phyloP scores from a whole-genome alignment of 2,888 invertebrate genomes.

The Busseola fusca region DNA sequence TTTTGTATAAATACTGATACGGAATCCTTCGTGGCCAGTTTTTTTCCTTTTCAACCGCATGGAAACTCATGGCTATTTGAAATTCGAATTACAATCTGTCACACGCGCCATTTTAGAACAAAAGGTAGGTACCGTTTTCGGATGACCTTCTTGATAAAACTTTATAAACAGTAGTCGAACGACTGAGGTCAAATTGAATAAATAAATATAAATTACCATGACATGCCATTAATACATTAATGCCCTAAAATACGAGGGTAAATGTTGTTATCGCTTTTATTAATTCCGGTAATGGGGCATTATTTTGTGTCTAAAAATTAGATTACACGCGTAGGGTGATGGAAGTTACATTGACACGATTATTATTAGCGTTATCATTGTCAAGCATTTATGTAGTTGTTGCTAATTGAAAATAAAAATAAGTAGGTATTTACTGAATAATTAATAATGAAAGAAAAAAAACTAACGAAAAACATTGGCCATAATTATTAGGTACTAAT shows the following conservation, averaged over 20 bases:
- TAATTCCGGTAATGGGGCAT: conserved; percentile 37
- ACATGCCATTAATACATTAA: conserved; percentile 56
- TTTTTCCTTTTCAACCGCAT: conserved; percentile 10
- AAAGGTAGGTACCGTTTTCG: conserved; percentile 24
- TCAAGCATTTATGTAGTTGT: background rate
- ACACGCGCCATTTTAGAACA: conserved; percentile 31
- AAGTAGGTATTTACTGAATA: background rate
- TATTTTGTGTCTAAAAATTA: conserved; percentile 15
- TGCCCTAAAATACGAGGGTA: conserved; percentile 32
- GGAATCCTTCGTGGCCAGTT: too few relatives aligned
- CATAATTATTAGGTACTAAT: too few relatives aligned
- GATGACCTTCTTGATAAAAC: conserved; percentile 50
- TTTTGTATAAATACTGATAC: too few relatives aligned
- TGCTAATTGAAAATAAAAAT: conserved; percentile 5
- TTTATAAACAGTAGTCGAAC: conserved; percentile 35
- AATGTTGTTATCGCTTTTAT: conserved; percentile 33
- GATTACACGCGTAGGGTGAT: conserved; percentile 1
- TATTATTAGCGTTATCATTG: conserved; percentile 1
- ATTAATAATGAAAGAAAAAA: background rate
- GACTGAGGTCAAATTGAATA: conserved; percentile 41
- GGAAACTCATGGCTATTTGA: conserved; percentile 20
- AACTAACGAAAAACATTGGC: background rate
- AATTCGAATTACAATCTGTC: conserved; percentile 37
- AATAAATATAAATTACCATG: conserved; percentile 45
- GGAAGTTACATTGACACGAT: background rate